Evolutionary conservation across 1,140 invertebrate species (phyloP).

Genomic region (Brachionus plicatilis): DNA sequence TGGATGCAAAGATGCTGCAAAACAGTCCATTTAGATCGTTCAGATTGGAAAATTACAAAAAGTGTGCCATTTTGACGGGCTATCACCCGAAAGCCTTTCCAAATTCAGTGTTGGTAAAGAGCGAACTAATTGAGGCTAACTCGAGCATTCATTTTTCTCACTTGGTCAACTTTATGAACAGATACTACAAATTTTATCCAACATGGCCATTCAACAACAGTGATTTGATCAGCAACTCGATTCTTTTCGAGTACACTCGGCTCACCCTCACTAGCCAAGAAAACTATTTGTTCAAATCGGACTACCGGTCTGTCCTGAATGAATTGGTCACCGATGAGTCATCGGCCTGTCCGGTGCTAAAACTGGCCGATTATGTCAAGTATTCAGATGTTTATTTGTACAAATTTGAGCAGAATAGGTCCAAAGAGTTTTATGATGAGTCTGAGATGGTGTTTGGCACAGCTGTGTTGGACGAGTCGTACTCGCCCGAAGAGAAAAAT

Average conservation of each 20-base stretch:
- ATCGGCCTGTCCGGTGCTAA: background rate
- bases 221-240: background rate
- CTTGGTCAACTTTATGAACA: background rate
- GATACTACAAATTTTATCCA: constrained; percentile 22
- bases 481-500: background rate
- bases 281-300: background rate
- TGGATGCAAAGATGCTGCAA: background rate
- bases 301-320: background rate
- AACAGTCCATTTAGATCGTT: constrained; percentile 1
- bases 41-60: constrained; percentile 7
- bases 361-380: background rate
- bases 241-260: background rate
- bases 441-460: background rate
- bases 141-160: background rate
- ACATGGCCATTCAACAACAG: background rate
- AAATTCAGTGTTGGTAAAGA: background rate
- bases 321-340: background rate
- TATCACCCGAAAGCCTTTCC: background rate
- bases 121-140: background rate
- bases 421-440: background rate
- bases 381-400: background rate
- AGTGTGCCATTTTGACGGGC: background rate
- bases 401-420: background rate
- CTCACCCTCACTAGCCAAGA: background rate
- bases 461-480: background rate